Base-by-base conservation (phyloP, 2,888 invertebrate species). In the Amphipyra tragopoginis region DNA sequence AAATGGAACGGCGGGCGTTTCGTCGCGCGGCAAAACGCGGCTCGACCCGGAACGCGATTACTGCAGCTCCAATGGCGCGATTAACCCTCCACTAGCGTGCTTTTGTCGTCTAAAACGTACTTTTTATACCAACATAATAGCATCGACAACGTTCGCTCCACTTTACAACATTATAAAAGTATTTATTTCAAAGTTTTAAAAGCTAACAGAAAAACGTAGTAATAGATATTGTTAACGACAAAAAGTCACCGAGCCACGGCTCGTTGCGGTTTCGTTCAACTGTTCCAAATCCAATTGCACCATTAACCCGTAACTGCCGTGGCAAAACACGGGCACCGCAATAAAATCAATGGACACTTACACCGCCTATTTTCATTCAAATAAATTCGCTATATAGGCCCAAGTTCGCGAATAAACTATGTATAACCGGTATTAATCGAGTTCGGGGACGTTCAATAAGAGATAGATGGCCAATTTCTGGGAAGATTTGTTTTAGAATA, bases 301-400 rank as follows among this genome's bases (percentile, higher is more conserved):
- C 81, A 89, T 89, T 90, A 88, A 83, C 85, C 85, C 77, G 80
- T 82, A 86, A 86, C 83, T 81, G 85, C 82, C 81, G 79, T 80
- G 81, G 78, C 81, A 83, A 81, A 85, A 88, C 87, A 87, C 84
- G 80, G 82, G 74, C 83, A 77, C 83, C 82, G 83, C 85, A 87
- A 81, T 89, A 83, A 89, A 89, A 90, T 86, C 89, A 89, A 88
- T 88, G 86, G 82, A 87, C 85, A 86, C 85, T 86, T 85, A 83
- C 81, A 83, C 77, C 77, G 82, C 80, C 84, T 82, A 79, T 86
- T 83, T 82, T 81, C 85, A 86, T 87, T 84, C 78, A 82, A 84
- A 87, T 87, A 86, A 86, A 85, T 88, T 83, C 74, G 57, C 62
- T 75, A 59, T 65, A 70, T 65, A 72, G 73, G 75, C 76, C 68